phyloP scores from a whole-genome alignment of 2,888 invertebrate species.

The Volucella zonaria region DNA sequence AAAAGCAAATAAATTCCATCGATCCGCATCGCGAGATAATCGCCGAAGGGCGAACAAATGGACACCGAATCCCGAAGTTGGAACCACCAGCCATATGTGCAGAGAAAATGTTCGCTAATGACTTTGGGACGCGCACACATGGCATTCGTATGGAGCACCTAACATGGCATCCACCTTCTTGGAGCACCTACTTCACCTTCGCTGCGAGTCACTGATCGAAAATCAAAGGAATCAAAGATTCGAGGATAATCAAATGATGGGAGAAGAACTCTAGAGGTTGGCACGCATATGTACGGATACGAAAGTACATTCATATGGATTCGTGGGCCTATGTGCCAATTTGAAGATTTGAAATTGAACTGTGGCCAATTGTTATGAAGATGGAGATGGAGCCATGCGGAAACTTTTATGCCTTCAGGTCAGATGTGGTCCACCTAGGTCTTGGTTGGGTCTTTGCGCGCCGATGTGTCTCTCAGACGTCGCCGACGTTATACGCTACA shows the following conservation, averaged over 20 bases:
- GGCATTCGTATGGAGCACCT: not conserved
- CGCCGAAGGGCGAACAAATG: conserved; percentile 71
- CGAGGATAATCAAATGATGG: conserved; percentile 67
- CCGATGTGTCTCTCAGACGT: conserved; percentile 12
- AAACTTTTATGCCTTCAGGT: conserved; percentile 66
- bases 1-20: conserved; percentile 71
- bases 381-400: conserved; percentile 53
- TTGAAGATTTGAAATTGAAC: conserved; percentile 67
- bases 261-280: conserved; percentile 47
- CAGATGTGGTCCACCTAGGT: conserved; percentile 63
- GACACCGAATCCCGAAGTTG: conserved; percentile 37
- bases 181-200: not conserved
- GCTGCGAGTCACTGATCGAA: conserved; percentile 30
- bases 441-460: not conserved
- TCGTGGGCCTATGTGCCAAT: conserved; percentile 59
- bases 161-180: not conserved
- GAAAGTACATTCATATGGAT: not conserved
- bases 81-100: conserved; percentile 60
- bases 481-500: not conserved
- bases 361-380: conserved; percentile 68
- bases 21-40: conserved; percentile 69
- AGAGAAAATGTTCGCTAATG: conserved; percentile 66
- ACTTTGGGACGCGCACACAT: conserved; percentile 49
- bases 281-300: conserved; percentile 44
- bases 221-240: conserved; percentile 58